These are phyloP conservation scores for Labeo catla DNA, from an alignment of 2,113 vertebrate genomes.

Conservation along the genomic window DNA sequence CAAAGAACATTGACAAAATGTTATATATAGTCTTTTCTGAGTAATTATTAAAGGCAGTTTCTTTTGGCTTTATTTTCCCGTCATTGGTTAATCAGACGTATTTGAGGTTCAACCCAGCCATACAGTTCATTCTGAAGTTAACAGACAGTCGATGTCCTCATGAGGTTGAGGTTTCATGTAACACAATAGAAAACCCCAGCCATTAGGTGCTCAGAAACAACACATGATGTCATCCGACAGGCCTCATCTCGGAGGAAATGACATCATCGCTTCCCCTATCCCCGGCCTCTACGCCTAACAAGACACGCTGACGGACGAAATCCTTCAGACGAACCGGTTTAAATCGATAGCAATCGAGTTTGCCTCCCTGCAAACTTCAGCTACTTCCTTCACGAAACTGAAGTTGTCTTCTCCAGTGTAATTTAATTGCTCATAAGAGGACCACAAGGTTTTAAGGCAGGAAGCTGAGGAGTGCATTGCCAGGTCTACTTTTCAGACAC, in stretches of 20 bases:
- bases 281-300: constrained; percentile 51
- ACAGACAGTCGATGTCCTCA: not conserved
- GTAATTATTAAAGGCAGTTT: not conserved
- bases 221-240: constrained; percentile 72
- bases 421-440: constrained; percentile 29
- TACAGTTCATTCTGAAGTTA: not conserved
- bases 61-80: not conserved
- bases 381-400: constrained; percentile 6
- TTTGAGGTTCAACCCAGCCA: not conserved
- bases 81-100: not conserved
- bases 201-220: constrained; percentile 67
- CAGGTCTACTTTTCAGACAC: constrained; percentile 58
- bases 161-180: not conserved
- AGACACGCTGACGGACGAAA: not conserved
- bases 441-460: not conserved
- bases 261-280: constrained; percentile 70
- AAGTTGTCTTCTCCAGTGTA: not conserved
- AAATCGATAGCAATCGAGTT: constrained; percentile 33
- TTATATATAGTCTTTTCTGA: too few species aligned
- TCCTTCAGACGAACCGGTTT: constrained; percentile 41
- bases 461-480: constrained; percentile 5
- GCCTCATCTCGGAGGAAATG: constrained; percentile 74
- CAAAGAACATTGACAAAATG: too few species aligned
- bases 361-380: constrained; percentile 39
- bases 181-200: constrained; percentile 39